Evolutionary conservation across 2,113 vertebrate species (phyloP).

Genomic region (Trematocara unimaculatum): DNA sequence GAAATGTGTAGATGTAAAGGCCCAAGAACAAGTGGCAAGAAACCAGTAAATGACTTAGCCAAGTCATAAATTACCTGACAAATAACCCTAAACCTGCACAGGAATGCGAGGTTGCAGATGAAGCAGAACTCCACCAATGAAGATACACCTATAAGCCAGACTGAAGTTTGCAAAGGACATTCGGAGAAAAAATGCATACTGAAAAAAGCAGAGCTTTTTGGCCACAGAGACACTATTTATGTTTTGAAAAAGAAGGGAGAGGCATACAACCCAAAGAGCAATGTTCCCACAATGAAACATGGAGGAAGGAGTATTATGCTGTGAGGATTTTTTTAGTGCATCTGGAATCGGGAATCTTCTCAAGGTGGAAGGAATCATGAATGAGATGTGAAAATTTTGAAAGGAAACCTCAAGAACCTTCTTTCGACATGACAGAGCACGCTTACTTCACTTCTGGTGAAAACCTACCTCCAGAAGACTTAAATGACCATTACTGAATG

Average conservation of each 20-base stretch:
- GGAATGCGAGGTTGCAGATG: neutral
- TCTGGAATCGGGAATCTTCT: neutral
- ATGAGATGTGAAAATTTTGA: neutral
- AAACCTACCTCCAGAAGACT: neutral
- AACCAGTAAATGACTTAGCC: neutral
- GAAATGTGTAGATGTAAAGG: neutral
- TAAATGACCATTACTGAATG: neutral
- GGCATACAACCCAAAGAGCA: neutral
- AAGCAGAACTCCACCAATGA: neutral
- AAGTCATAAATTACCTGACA: neutral
- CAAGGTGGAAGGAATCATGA: neutral
- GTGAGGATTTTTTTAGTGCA: neutral
- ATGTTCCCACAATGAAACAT: neutral
- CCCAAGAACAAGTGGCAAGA: neutral
- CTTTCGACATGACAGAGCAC: rapidly evolving
- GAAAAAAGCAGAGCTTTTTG: neutral
- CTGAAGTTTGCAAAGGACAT: neutral
- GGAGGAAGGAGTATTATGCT: neutral
- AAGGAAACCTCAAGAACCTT: neutral
- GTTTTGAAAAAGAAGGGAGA: neutral
- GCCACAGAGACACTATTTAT: neutral
- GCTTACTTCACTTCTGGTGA: neutral
- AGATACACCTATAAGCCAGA: neutral
- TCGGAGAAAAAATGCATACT: neutral
- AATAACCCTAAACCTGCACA: neutral